These are phyloP conservation scores for rabbit (Oryctolagus cuniculus) DNA, from an alignment of 2,113 vertebrate species.

Conservation along the genomic window DNA sequence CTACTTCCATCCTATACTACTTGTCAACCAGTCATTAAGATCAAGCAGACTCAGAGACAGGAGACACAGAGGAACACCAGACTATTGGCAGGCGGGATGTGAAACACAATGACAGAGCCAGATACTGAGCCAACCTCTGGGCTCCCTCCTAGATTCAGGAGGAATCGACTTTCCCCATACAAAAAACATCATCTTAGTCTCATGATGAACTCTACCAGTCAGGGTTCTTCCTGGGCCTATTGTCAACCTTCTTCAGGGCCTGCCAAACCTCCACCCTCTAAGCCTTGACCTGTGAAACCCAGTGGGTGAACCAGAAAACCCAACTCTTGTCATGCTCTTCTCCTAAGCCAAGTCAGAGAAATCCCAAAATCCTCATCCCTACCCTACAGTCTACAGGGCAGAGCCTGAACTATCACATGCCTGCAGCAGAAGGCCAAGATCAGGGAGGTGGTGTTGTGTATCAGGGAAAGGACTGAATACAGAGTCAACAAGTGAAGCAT, in stretches of 20 bases:
- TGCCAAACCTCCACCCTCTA: not conserved
- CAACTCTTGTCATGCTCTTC: not conserved
- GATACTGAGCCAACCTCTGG: not conserved
- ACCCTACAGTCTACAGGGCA: not conserved
- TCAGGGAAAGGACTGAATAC: not conserved
- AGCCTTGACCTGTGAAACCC: not conserved
- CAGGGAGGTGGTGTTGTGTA: not conserved
- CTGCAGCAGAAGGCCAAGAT: not conserved
- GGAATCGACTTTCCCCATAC: not conserved
- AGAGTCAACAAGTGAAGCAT: not conserved
- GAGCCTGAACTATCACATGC: not conserved
- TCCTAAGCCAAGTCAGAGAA: not conserved
- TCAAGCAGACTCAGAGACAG: not conserved
- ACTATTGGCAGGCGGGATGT: not conserved
- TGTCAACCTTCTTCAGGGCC: not conserved
- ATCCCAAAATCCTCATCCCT: not conserved
- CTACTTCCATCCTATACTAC: not conserved
- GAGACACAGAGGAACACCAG: not conserved
- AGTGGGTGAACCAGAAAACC: not conserved
- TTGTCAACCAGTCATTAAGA: not conserved
- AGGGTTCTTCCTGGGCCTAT: not conserved
- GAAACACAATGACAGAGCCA: not conserved
- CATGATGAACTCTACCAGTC: not conserved
- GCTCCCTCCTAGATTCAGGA: not conserved
- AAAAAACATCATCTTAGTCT: not conserved